Percentiles rank a stretch among this genome's conserved stretches.
phyloP scores from a whole-genome alignment of 1,140 invertebrate genomes.

The Latrodectus geometricus region DNA sequence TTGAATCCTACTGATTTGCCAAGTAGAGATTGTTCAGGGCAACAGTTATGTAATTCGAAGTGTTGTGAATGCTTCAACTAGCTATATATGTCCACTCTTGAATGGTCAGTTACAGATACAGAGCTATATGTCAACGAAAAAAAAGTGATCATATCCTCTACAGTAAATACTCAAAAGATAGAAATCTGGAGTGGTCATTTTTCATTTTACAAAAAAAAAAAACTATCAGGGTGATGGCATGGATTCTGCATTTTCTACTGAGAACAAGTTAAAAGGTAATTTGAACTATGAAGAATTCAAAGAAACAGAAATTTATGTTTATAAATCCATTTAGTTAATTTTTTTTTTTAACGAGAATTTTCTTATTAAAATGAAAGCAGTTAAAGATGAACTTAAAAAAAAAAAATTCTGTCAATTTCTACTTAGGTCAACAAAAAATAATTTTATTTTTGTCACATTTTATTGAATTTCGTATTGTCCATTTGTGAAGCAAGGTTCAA shows the following conservation, averaged over 20 bases:
- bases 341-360: constrained; percentile 31
- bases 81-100: background rate
- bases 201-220: constrained; percentile 26
- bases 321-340: constrained; percentile 19
- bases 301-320: constrained; percentile 7
- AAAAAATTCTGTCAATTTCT: too few relatives aligned
- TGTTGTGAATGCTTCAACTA: background rate
- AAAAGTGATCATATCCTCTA: background rate
- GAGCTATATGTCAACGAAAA: constrained; percentile 23
- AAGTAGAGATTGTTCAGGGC: constrained; percentile 8
- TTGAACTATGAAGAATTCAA: constrained; percentile 28
- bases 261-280: constrained; percentile 17
- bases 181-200: constrained; percentile 20
- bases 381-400: too few relatives aligned
- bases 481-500: too few relatives aligned
- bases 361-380: constrained; percentile 16
- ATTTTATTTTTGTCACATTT: too few relatives aligned
- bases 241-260: constrained; percentile 24
- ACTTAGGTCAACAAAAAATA: too few relatives aligned
- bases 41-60: constrained; percentile 6
- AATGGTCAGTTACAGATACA: constrained; percentile 30
- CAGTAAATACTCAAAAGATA: constrained; percentile 14
- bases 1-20: constrained; percentile 13
- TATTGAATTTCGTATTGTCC: too few relatives aligned
- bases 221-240: constrained; percentile 34